A percentile compares a stretch with the other conserved stretches of the same genome.
phyloP scores from a whole-genome alignment of 2,888 invertebrate genomes.

The Oscheius sp. region DNA sequence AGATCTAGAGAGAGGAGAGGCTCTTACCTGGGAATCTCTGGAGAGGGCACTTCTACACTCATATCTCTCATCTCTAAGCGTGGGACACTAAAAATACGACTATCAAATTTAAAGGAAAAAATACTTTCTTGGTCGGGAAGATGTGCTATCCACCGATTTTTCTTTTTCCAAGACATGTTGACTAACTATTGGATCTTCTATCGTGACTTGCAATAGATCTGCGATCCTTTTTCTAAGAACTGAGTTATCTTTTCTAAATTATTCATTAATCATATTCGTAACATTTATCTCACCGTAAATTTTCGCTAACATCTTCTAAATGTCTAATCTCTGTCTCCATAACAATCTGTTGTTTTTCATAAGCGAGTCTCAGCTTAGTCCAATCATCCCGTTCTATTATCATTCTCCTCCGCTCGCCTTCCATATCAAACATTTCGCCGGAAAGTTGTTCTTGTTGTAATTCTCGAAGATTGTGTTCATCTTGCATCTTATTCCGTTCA shows the following conservation, averaged over 20 bases:
- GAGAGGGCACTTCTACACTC: slow-evolving; percentile 2
- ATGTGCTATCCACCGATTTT: not conserved
- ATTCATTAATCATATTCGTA: not conserved
- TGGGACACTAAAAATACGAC: not conserved
- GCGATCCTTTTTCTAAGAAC: slow-evolving; percentile 3
- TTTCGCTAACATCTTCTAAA: slow-evolving; percentile 21
- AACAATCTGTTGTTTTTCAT: slow-evolving; percentile 4
- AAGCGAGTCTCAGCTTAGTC: slow-evolving; percentile 8
- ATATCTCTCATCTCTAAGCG: slow-evolving; percentile 17
- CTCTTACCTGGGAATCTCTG: slow-evolving; percentile 15
- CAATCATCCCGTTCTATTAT: slow-evolving; percentile 8
- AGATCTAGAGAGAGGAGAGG: too few species aligned
- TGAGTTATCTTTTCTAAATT: slow-evolving; percentile 6
- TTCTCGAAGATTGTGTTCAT: slow-evolving; percentile 18
- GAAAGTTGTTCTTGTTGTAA: slow-evolving; percentile 17
- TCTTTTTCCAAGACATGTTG: not conserved
- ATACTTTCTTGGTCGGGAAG: slow-evolving; percentile 10
- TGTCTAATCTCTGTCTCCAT: slow-evolving; percentile 14
- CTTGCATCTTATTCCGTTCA: slow-evolving; percentile 3
- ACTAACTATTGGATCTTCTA: not conserved
- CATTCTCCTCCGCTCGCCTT: slow-evolving; percentile 10
- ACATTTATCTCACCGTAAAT: not conserved
- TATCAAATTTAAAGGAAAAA: not conserved
- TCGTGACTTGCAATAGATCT: not conserved
- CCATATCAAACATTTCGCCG: slow-evolving; percentile 6